Conservation (phyloP, 2,888 invertebrate genomes). For the Oligia latruncula region DNA sequence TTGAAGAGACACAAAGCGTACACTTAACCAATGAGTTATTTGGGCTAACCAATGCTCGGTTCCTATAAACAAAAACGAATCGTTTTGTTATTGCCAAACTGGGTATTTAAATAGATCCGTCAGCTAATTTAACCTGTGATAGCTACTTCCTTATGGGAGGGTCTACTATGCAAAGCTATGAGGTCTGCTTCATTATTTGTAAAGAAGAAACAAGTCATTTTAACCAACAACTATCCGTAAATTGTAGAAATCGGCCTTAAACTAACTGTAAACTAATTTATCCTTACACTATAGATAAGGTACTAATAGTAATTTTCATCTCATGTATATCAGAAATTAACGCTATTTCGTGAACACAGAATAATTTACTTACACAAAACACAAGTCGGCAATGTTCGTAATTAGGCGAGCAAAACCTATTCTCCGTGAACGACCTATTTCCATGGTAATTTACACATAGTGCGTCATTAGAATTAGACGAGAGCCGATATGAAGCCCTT, state of each 20-base stretch:
- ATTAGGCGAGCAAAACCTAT: conserved; percentile 27
- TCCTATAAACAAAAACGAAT: not conserved
- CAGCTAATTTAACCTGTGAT: not conserved
- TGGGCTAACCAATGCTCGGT: not conserved
- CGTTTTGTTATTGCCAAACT: not conserved
- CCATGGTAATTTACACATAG: conserved; percentile 43
- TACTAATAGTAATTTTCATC: not conserved
- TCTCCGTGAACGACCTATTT: conserved; percentile 41
- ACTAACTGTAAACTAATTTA: not conserved
- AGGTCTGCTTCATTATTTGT: not conserved
- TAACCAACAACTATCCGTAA: not conserved
- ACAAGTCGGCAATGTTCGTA: conserved; percentile 22
- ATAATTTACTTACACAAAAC: conserved; percentile 18
- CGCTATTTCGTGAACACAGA: not conserved
- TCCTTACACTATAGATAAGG: not conserved
- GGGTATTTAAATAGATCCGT: not conserved
- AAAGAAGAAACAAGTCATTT: not conserved
- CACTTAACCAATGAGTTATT: not conserved
- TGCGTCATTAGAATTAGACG: conserved; percentile 59
- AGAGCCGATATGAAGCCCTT: conserved; percentile 69
- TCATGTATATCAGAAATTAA: not conserved
- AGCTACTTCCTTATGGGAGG: not conserved
- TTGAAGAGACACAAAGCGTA: not conserved
- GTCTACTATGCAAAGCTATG: not conserved
- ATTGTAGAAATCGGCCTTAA: not conserved